Evolutionary conservation across 2,888 invertebrate species (phyloP).

Genomic region (Apamea sordens): DNA sequence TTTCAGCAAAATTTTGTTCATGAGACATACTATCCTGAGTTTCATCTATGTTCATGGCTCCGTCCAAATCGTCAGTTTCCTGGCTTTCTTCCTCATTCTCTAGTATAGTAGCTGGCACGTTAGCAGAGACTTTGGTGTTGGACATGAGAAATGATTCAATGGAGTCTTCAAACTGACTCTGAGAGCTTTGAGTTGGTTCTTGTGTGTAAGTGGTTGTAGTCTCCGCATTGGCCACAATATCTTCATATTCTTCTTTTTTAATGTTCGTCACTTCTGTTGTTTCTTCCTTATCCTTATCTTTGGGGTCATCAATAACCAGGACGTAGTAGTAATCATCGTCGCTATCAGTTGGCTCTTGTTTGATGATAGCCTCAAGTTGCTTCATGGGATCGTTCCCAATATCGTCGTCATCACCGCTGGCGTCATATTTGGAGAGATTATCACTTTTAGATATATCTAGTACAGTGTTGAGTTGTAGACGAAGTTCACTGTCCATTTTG

Average conservation of each 20-base stretch:
- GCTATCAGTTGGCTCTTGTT: slow-evolving; percentile 83
- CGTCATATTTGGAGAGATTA: slow-evolving; percentile 12
- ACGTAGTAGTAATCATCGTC: slow-evolving; percentile 89
- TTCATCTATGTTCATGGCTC: slow-evolving; percentile 77
- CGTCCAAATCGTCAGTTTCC: slow-evolving; percentile 73
- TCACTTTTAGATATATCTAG: slow-evolving; percentile 70
- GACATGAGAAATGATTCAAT: slow-evolving; percentile 83
- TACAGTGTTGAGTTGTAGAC: slow-evolving; percentile 78
- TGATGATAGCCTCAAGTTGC: slow-evolving; percentile 84
- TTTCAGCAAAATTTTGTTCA: slow-evolving; percentile 64
- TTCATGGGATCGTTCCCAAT: slow-evolving; percentile 82
- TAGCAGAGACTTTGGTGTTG: slow-evolving; percentile 80
- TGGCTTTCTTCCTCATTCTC: slow-evolving; percentile 85
- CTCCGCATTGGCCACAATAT: slow-evolving; percentile 44
- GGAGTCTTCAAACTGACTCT: slow-evolving; percentile 77
- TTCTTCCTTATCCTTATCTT: slow-evolving; percentile 65
- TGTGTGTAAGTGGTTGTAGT: slow-evolving; percentile 9
- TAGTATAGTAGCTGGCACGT: slow-evolving; percentile 86
- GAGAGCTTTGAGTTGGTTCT: slow-evolving; percentile 54
- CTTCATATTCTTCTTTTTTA: slow-evolving; percentile 62
- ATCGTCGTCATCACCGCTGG: slow-evolving; percentile 70
- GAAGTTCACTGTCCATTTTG: slow-evolving; percentile 85
- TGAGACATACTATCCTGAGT: slow-evolving; percentile 72
- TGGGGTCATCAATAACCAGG: slow-evolving; percentile 85
- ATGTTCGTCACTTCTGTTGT: slow-evolving; percentile 34